Evolutionary conservation across 2,113 vertebrate genomes (phyloP).

Genomic region (Anguilla rostrata): DNA sequence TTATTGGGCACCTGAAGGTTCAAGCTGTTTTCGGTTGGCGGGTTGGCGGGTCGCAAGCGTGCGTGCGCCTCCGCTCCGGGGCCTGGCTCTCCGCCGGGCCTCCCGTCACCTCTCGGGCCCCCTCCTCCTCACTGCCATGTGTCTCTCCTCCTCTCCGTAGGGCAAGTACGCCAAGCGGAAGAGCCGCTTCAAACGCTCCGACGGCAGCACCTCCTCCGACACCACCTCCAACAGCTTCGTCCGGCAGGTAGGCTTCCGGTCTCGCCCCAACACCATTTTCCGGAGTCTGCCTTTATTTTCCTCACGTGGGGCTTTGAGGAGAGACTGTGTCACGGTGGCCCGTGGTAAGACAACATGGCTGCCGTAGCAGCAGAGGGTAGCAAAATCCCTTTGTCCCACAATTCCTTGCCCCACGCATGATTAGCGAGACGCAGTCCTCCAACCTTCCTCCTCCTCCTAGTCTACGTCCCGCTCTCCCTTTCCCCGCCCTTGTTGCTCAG

Average conservation of each 20-base stretch:
- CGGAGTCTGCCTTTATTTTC: neutral
- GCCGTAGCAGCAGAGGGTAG: neutral
- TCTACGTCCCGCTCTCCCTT: neutral
- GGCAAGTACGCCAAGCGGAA: slow-evolving; percentile 91
- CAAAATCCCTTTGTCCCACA: neutral
- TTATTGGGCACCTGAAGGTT: neutral
- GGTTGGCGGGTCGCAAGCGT: neutral
- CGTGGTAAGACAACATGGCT: neutral
- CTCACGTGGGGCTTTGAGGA: neutral
- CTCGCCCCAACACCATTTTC: neutral
- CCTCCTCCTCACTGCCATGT: neutral
- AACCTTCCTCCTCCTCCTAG: neutral
- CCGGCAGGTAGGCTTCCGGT: slow-evolving; percentile 78
- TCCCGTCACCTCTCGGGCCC: neutral
- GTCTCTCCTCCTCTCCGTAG: slow-evolving; percentile 55
- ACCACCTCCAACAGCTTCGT: slow-evolving; percentile 98
- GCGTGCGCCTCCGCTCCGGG: neutral
- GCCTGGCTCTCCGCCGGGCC: neutral
- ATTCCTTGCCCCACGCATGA: neutral
- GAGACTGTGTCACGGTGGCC: neutral
- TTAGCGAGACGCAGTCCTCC: neutral
- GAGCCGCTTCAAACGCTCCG: slow-evolving; percentile 91
- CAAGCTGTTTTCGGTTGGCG: neutral
- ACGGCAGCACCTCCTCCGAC: slow-evolving; percentile 94
- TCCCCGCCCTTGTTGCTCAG: neutral